Evolutionary conservation across 2,888 invertebrate genomes (phyloP), one percentile per base, ranked within the genome.

Genomic region (Ferrisia virgata): DNA sequence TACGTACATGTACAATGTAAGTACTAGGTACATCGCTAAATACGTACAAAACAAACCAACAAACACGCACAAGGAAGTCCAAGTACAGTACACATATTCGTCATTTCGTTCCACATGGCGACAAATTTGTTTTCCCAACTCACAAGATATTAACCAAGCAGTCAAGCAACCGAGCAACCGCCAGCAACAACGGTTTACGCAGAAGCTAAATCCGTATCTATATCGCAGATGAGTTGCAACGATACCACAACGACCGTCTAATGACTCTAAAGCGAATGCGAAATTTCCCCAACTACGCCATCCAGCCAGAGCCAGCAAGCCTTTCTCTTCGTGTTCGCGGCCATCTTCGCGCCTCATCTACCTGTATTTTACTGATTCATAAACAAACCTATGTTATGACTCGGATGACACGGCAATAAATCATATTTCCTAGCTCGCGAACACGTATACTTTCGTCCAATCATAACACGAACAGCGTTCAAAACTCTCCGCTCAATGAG

Each of bases 41-140:
- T n/a, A n/a, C n/a, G n/a, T n/a, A n/a, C n/a, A n/a, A n/a, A n/a
- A 53, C 53, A 22, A 28, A 28, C 64, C 64, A 13, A 64, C 15
- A 64, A 25, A 64, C 64, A 64, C 13, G 28, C 64, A 64, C 5
- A 28, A 64, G 64, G 64, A 64, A 64, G 64, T 64, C n/a, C n/a
- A n/a, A n/a, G n/a, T n/a, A n/a, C n/a, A n/a, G n/a, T n/a, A n/a
- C n/a, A 13, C 64, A 64, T 28, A 64, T 64, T 64, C 64, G 64
- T 64, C 64, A 64, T 15, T 64, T 64, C 64, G 64, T 64, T 64
- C 64, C 64, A 64, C 64, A 64, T 64, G 64, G 28, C 64, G 64
- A 64, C 53, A 53, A 53, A 22, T 53, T 53, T 64, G 13, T 64
- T 64, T 15, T 64, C 28, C 64, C 3, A 53, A 53, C 53, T 53